Evolutionary conservation across 2,113 vertebrate genomes (phyloP).

Genomic region (Camelus dromedarius): DNA sequence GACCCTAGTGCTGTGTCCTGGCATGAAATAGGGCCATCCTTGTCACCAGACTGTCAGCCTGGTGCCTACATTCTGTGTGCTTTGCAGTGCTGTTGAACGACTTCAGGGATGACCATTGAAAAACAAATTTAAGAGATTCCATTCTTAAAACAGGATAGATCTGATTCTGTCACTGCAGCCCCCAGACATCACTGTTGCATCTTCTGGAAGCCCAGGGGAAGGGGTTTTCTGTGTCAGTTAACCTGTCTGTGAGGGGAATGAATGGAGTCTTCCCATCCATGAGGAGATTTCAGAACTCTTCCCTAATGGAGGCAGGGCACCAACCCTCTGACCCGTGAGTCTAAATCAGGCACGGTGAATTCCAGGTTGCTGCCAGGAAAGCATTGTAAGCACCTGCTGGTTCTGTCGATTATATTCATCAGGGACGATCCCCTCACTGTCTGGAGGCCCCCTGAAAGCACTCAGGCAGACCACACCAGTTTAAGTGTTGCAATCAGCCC

Average conservation of each 20-base stretch:
- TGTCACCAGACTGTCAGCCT: not conserved
- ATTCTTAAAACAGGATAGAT: no score
- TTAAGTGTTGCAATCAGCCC: not conserved
- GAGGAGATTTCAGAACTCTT: not conserved
- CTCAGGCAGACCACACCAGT: accelerated
- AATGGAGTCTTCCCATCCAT: not conserved
- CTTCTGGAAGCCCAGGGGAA: not conserved
- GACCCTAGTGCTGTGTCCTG: not conserved
- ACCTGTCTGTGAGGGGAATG: accelerated
- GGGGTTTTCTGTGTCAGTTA: accelerated
- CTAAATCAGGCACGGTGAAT: not conserved
- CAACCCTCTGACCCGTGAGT: not conserved
- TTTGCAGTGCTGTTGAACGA: not conserved
- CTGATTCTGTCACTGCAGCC: not conserved
- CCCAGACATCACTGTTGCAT: not conserved
- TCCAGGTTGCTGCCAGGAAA: not conserved
- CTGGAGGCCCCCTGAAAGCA: not conserved
- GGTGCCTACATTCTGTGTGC: accelerated
- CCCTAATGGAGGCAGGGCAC: not conserved
- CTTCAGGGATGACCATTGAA: not conserved
- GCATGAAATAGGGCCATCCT: not conserved
- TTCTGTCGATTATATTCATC: not conserved
- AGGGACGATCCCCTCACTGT: not conserved
- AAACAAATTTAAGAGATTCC: not conserved
- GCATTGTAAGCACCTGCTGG: not conserved